Base-by-base conservation (phyloP, 2,113 vertebrate genomes). In the Salvator merianae region DNA sequence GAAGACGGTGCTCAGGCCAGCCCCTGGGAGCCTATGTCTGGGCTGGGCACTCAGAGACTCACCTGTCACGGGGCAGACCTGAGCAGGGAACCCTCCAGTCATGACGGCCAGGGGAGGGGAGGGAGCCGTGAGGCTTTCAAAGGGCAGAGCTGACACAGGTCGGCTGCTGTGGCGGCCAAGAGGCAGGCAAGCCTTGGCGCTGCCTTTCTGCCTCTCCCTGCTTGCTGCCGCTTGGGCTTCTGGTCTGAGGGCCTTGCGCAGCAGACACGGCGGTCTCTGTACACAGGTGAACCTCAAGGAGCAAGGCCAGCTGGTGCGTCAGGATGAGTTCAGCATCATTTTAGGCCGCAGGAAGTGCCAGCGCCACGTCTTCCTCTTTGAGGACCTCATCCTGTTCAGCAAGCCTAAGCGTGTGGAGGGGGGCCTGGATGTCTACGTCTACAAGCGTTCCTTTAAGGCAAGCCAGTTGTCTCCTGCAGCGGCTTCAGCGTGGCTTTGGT, bases 351-450 rank as follows among this genome's bases (percentile, higher is more conserved):
- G 93, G 90, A 97, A 97, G 88, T 96, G 95, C 88, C 95, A 97
- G 73, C 95, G 97, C 10, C 96, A 96, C 0, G 94, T 97, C 88
- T 97, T 98, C 90, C 95, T 97, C 83, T 98, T 97, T 69, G 97
- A 98, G 84, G 97, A 97, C 81, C 97, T 98, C 85, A 96, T 98
- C 91, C 96, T 97, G 76, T 97, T 97, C 88, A 98, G 97, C 91
- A 97, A 97, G 94, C 97, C 96, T 79, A 97, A 95, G 90, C 97
- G 96, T 92, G 95, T 96, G 1, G 96, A 97, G 40, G 96, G 97
- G 30, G 95, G 96, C 88, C 95, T 95, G 14, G 97, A 97, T 88
- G 90, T 97, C 90, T 97, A 97, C 91, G 94, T 97, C 88, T 97
- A 97, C 89, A 97, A 97, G 88, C 96, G 97, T 75, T 97, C 97